These are phyloP conservation scores for Scotopteryx bipunctaria DNA, from an alignment of 2,888 invertebrate species.

Conservation along the genomic window DNA sequence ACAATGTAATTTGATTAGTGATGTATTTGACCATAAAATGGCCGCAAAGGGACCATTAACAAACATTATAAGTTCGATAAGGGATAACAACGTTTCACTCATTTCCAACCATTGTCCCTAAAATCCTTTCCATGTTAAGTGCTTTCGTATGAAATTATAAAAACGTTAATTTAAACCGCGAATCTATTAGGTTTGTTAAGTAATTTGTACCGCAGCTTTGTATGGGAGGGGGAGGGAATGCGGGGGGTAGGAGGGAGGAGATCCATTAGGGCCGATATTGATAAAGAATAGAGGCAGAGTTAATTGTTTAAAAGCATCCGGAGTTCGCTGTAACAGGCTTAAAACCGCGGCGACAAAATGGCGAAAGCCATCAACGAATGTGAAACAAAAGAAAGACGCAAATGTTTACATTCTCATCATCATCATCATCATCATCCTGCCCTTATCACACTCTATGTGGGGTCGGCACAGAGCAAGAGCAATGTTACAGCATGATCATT, in stretches of 20 bases:
- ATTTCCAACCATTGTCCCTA: constrained; percentile 21
- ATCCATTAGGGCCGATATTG: constrained; percentile 34
- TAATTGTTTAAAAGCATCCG: constrained; percentile 65
- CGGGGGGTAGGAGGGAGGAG: background rate
- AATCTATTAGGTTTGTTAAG: constrained; percentile 13
- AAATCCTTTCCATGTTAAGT: constrained; percentile 31
- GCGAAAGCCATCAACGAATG: too few relatives aligned
- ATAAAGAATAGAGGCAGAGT: constrained; percentile 37
- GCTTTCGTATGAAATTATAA: constrained; percentile 21
- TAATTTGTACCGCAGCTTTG: constrained; percentile 10
- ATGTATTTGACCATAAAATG: background rate
- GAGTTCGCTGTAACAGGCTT: constrained; percentile 28
- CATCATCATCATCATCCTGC: too few relatives aligned
- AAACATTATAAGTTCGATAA: constrained; percentile 8
- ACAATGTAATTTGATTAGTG: background rate
- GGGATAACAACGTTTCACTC: constrained; percentile 19
- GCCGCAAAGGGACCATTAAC: constrained; percentile 25
- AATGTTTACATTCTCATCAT: too few relatives aligned
- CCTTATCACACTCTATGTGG: too few relatives aligned
- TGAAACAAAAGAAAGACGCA: too few relatives aligned
- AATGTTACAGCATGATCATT: too few relatives aligned
- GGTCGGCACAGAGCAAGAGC: too few relatives aligned
- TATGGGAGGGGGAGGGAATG: background rate
- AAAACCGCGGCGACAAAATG: constrained; percentile 21
- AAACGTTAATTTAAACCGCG: constrained; percentile 15